Conservation (phyloP, 2,888 invertebrate species). For the Lobophora halterata region DNA sequence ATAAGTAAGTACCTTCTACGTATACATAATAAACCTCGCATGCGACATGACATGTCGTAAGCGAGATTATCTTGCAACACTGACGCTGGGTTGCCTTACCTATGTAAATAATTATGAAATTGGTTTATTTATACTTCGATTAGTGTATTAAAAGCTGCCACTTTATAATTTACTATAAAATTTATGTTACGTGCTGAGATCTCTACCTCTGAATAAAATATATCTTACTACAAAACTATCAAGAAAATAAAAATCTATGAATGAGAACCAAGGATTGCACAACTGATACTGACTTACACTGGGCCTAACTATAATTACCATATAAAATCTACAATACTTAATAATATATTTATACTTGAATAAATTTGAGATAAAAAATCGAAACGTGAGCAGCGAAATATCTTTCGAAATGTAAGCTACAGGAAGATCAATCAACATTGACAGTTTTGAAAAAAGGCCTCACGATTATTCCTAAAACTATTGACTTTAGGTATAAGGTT, state of each 20-base stretch:
- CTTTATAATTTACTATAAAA: constrained; percentile 26
- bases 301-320: constrained; percentile 38
- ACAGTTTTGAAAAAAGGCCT: too few species aligned
- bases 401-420: constrained; percentile 13
- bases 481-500: too few species aligned
- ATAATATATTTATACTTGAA: constrained; percentile 32
- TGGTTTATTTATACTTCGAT: too few species aligned
- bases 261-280: constrained; percentile 45
- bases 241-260: constrained; percentile 35
- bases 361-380: constrained; percentile 26
- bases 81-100: too few species aligned
- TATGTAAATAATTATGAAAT: too few species aligned
- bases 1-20: constrained; percentile 14
- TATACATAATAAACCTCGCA: too few species aligned
- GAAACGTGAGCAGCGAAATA: constrained; percentile 10
- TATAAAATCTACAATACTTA: constrained; percentile 50
- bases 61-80: too few species aligned
- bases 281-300: constrained; percentile 30
- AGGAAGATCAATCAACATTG: too few species aligned
- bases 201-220: constrained; percentile 33
- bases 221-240: constrained; percentile 32
- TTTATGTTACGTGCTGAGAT: constrained; percentile 42
- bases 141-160: constrained; percentile 12
- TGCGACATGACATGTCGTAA: too few species aligned
- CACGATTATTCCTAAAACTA: too few species aligned